These are phyloP conservation scores for Acomys russatus DNA, from an alignment of 2,797 vertebrate species.

Conservation along the genomic window DNA sequence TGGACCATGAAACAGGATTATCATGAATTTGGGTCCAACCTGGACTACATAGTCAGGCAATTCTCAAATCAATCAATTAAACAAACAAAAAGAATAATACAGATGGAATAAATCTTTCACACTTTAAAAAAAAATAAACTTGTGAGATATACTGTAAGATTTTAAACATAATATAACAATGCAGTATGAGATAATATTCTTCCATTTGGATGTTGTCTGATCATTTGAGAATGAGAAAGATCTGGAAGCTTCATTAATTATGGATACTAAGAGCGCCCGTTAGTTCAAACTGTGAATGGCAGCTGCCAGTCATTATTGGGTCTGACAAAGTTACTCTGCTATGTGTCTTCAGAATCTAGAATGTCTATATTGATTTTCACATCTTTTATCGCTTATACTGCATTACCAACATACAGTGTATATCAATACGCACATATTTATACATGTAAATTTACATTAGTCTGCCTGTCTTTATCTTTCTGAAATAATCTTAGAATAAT, in stretches of 20 bases:
- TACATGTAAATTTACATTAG: not conserved
- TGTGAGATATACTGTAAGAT: not conserved
- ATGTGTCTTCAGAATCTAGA: constrained; percentile 80
- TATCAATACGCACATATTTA: not conserved
- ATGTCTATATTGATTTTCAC: constrained; percentile 79
- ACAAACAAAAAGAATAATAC: not conserved
- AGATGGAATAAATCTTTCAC: not conserved
- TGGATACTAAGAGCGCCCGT: constrained; percentile 68
- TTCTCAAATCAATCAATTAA: not conserved
- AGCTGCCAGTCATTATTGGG: constrained; percentile 80
- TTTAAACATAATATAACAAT: not conserved
- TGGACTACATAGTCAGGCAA: not conserved
- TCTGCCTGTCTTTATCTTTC: not conserved
- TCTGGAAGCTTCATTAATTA: not conserved
- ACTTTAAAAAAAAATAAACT: not conserved
- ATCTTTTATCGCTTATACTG: constrained; percentile 81
- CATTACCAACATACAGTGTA: constrained; percentile 61
- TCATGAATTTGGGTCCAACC: not conserved
- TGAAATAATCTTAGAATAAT: constrained; percentile 26
- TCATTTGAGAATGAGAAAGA: constrained; percentile 24
- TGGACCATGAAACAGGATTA: not conserved
- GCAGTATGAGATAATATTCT: not conserved
- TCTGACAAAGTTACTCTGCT: constrained; percentile 81
- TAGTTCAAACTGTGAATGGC: constrained; percentile 58
- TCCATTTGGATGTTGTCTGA: not conserved